Evolutionary conservation across 2,888 invertebrate genomes (phyloP).

Genomic region (Erynnis tages): DNA sequence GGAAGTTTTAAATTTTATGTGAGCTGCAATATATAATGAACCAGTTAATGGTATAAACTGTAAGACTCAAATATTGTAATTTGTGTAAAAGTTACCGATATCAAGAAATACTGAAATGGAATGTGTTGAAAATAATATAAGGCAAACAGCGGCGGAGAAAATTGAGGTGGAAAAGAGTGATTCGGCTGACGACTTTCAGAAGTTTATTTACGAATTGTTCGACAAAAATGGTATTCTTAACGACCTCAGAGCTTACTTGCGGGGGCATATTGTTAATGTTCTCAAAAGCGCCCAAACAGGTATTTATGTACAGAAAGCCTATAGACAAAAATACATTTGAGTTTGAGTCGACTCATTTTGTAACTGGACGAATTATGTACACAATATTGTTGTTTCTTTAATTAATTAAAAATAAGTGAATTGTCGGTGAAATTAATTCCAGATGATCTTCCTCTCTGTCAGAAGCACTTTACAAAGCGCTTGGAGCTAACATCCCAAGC

Average conservation of each 20-base stretch:
- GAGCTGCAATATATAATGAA: conserved; percentile 35
- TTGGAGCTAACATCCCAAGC: conserved; percentile 80
- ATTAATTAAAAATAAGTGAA: not conserved
- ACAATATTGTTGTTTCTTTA: not conserved
- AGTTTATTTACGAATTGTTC: conserved; percentile 79
- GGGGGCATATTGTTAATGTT: conserved; percentile 81
- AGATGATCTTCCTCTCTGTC: conserved; percentile 61
- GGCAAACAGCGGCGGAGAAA: conserved; percentile 33
- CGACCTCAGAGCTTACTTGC: conserved; percentile 81
- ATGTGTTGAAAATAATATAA: conserved; percentile 31
- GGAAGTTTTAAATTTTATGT: conserved; percentile 68
- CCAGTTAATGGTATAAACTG: not conserved
- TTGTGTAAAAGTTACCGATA: conserved; percentile 33
- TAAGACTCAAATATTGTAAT: conserved; percentile 25
- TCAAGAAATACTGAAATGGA: conserved; percentile 46
- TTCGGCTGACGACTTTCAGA: conserved; percentile 79
- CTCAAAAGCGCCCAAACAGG: conserved; percentile 73
- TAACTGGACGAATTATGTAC: too few relatives aligned
- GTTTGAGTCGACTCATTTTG: too few relatives aligned
- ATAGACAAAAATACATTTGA: too few relatives aligned
- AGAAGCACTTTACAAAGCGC: conserved; percentile 64
- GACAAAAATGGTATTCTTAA: conserved; percentile 82
- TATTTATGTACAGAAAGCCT: too few relatives aligned
- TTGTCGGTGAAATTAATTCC: conserved; percentile 24
- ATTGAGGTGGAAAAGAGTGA: conserved; percentile 38